Conservation (phyloP, 2,113 vertebrate genomes). For the Anoplopoma fimbria region DNA sequence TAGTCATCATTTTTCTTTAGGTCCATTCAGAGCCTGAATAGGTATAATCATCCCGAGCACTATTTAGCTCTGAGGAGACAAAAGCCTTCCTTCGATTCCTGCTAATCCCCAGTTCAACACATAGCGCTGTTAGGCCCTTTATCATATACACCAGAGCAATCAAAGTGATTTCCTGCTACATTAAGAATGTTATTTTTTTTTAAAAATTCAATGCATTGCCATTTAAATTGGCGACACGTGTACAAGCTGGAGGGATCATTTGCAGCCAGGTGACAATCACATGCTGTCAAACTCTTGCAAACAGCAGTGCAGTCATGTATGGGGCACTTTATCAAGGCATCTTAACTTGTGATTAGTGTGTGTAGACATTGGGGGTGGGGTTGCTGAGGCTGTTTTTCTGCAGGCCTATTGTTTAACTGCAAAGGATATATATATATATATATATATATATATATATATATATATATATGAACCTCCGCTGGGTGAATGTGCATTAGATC, state of each 20-base stretch:
- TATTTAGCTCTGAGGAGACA: slow-evolving; percentile 54
- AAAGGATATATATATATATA: too few species aligned
- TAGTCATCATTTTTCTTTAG: slow-evolving; percentile 71
- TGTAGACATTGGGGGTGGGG: neutral
- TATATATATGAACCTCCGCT: too few species aligned
- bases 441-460: too few species aligned
- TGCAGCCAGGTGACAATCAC: slow-evolving; percentile 43
- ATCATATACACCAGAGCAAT: slow-evolving; percentile 66
- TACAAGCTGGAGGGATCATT: slow-evolving; percentile 34
- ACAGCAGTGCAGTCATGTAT: neutral
- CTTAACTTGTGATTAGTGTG: slow-evolving; percentile 41
- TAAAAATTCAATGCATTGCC: slow-evolving; percentile 17
- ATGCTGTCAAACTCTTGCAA: slow-evolving; percentile 15
- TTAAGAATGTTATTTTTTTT: slow-evolving; percentile 51
- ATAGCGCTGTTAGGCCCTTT: slow-evolving; percentile 21
- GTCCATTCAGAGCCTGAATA: slow-evolving; percentile 70
- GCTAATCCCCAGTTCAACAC: slow-evolving; percentile 63
- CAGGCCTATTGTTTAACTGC: too few species aligned
- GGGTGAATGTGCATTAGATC: too few species aligned
- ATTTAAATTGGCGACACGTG: slow-evolving; percentile 16
- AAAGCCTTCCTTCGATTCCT: slow-evolving; percentile 60
- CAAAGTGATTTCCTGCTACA: slow-evolving; percentile 70
- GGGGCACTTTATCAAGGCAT: slow-evolving; percentile 16
- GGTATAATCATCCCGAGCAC: slow-evolving; percentile 69
- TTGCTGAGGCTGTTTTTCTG: neutral